Percentiles rank a stretch among this genome's conserved stretches.
Conservation (phyloP, 2,888 invertebrate genomes). For the Noctuana brunneofusca region DNA sequence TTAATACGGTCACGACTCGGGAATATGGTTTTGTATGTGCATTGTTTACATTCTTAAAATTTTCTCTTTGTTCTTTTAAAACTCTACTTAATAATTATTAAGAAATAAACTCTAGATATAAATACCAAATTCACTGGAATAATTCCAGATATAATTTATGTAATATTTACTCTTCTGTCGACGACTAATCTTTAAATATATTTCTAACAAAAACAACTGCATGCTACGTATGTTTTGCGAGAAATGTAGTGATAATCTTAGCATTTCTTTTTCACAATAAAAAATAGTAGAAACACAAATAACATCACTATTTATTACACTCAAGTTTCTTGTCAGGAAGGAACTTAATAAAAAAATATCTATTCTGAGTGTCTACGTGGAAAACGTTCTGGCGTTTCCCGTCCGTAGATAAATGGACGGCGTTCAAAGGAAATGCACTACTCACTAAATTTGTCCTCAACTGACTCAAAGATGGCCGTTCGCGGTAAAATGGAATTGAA, state of each 20-base stretch:
- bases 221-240: no score
- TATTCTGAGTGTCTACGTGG: conserved; percentile 33
- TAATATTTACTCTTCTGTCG: no score
- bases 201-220: no score
- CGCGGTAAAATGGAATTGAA: conserved; percentile 1
- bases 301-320: neutral
- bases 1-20: conserved; percentile 11
- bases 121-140: no score
- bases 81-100: no score
- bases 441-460: conserved; percentile 41
- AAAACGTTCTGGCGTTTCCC: conserved; percentile 36
- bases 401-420: conserved; percentile 36
- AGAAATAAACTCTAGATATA: no score
- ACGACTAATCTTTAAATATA: no score
- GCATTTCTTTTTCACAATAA: no score
- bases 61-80: no score
- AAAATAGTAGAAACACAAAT: neutral
- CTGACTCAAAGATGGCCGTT: conserved; percentile 19
- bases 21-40: neutral
- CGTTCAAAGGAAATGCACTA: conserved; percentile 39
- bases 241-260: no score
- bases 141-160: no score
- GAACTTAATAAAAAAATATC: conserved; percentile 30
- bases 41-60: neutral
- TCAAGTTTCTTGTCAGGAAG: conserved; percentile 10